Evolutionary conservation across 1,140 invertebrate genomes (phyloP).

Genomic region (Holotrichia oblita): DNA sequence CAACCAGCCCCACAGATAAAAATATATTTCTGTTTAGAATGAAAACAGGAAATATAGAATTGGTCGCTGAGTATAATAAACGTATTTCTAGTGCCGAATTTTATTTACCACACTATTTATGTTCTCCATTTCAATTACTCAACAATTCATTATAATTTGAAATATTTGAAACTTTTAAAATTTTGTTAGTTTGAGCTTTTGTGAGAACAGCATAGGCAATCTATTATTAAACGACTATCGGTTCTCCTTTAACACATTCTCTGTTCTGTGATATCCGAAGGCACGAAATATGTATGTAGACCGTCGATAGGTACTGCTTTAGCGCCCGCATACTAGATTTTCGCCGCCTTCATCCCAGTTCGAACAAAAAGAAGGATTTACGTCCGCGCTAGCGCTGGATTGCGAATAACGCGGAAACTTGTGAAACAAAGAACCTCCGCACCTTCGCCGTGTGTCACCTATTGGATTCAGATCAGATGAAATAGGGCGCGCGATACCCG

Average conservation of each 20-base stretch:
- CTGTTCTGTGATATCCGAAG: neutral
- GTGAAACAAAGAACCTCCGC: constrained; percentile 52
- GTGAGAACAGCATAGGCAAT: no score
- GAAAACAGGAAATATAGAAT: no score
- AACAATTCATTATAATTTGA: no score
- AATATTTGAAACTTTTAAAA: no score
- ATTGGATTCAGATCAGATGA: constrained; percentile 54
- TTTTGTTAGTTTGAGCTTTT: no score
- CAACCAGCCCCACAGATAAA: no score
- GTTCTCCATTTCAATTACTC: no score
- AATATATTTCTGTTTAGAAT: no score
- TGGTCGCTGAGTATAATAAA: no score
- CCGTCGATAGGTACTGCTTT: neutral
- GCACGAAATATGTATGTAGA: neutral
- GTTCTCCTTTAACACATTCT: neutral
- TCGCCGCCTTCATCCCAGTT: neutral
- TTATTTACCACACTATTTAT: no score
- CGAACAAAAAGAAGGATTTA: constrained; percentile 56
- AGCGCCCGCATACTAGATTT: constrained; percentile 40
- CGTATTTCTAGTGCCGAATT: no score
- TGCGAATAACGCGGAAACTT: constrained; percentile 51
- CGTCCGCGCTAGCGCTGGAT: constrained; percentile 48
- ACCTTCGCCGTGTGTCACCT: constrained; percentile 46
- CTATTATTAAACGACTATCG: no score
- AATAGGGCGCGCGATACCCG: constrained; percentile 49